phyloP scores from a whole-genome alignment of 2,113 vertebrate species.

The Callipepla californica region DNA sequence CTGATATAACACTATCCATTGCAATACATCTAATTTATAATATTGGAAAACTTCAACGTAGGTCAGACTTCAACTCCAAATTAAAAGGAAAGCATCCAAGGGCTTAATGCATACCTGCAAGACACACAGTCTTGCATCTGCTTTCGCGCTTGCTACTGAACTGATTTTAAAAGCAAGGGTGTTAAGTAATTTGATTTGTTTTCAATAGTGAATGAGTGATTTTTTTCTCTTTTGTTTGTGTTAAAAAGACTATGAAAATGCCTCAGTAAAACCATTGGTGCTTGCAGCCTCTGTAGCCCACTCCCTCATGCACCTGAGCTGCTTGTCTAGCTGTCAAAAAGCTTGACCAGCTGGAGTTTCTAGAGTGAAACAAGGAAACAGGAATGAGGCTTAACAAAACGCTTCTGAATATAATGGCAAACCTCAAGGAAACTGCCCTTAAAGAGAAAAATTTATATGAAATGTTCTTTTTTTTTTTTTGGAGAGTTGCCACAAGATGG shows the following conservation, averaged over 20 bases:
- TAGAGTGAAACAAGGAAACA: conserved; percentile 61
- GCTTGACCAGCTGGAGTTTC: conserved; percentile 53
- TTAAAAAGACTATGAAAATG: conserved; percentile 51
- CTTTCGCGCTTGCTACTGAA: conserved; percentile 31
- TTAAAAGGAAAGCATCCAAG: conserved; percentile 49
- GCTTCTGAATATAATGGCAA: conserved; percentile 43
- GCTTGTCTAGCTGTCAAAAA: conserved; percentile 54
- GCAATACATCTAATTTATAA: conserved; percentile 46
- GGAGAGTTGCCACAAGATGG: background rate
- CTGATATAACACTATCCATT: conserved; percentile 46
- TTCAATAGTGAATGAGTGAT: conserved; percentile 43
- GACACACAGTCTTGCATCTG: background rate
- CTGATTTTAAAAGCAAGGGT: conserved; percentile 24
- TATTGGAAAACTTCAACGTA: conserved; percentile 51
- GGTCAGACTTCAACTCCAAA: conserved; percentile 40
- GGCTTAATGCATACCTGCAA: conserved; percentile 9
- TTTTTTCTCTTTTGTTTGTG: conserved; percentile 55
- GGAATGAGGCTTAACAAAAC: conserved; percentile 30
- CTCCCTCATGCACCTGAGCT: conserved; percentile 37
- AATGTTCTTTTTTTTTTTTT: background rate
- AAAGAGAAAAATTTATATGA: background rate
- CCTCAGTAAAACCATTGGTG: conserved; percentile 54
- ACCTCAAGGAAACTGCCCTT: conserved; percentile 12
- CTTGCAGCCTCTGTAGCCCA: conserved; percentile 17
- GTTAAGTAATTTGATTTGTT: conserved; percentile 59